Base-by-base conservation (phyloP, 2,888 invertebrate genomes). In the Elgonia sp. region DNA sequence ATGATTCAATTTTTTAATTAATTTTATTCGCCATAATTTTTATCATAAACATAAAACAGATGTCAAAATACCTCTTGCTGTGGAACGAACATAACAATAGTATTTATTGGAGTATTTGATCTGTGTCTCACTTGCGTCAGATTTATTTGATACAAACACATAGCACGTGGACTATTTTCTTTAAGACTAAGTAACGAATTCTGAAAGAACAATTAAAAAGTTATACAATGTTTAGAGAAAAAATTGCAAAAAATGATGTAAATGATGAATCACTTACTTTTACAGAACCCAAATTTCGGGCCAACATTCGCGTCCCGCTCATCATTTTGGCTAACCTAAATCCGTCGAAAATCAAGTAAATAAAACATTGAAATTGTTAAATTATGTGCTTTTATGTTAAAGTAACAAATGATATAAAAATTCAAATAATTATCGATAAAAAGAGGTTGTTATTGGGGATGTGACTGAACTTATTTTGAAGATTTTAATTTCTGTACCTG, bases 61-160 rank as follows among this genome's bases (percentile, higher is more conserved):
- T 7, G 7, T 46, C n/a, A 18, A 84, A 93, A 92, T 95, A 97
- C 98, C 96, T 99, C 99, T 96, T 99, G 99, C 95, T 99, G 99
- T 5, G 99, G 99, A 29, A 99, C 99, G 96, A 99, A 99, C 97
- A 99, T 97, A 82, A 99, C 95, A 88, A 98, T 95, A 9, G 99
- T 99, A 95, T 99, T 99, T 63, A 98, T 95, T 0, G 99, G 98
- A 10, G 97, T 97, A 20, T 96, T 96, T 10, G 96, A 96, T 89
- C 94, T 94, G 69, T 94, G 89, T 65, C 95, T 91, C 18, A 93
- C 88, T 89, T 93, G 92, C 46, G 90, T 83, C 20, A 91, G 75
- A 73, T 89, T 89, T 40, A 92, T 84, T 67, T 83, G 85, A 72
- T 77, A 80, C 14, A 90, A 81, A 65, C 83, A 84, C 63, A 89